Evolutionary conservation across 1,140 invertebrate species (phyloP).

Genomic region (Thrips palmi): DNA sequence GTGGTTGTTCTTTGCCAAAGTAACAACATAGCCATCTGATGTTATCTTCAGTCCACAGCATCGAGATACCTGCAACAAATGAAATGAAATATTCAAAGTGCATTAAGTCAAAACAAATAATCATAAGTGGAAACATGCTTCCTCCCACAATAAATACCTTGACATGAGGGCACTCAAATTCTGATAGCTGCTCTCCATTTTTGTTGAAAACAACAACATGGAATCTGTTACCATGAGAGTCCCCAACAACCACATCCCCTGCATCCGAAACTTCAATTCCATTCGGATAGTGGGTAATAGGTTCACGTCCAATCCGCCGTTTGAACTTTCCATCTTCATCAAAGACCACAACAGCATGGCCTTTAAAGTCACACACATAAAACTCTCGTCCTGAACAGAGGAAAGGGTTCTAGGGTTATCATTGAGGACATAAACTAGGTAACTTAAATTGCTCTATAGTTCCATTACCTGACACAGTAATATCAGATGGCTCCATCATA

Average conservation of each 20-base stretch:
- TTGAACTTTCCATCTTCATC: conserved; percentile 78
- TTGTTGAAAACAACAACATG: conserved; percentile 86
- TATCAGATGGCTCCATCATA: conserved; percentile 93
- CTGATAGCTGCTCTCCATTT: conserved; percentile 69
- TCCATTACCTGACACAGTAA: conserved; percentile 67
- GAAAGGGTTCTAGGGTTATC: conserved; percentile 8
- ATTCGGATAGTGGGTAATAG: conserved; percentile 91
- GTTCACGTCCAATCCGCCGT: conserved; percentile 84
- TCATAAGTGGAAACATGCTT: not conserved
- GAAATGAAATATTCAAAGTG: conserved; percentile 11
- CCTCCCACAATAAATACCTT: conserved; percentile 38
- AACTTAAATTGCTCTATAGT: no score
- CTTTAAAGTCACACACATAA: conserved; percentile 96
- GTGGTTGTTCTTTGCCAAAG: conserved; percentile 95
- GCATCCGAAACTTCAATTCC: conserved; percentile 94
- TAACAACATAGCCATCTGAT: conserved; percentile 89
- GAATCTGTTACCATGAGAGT: conserved; percentile 94
- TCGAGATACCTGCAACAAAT: conserved; percentile 67
- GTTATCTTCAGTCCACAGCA: conserved; percentile 95
- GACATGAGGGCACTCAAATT: conserved; percentile 91
- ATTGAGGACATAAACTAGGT: no score
- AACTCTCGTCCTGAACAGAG: conserved; percentile 66
- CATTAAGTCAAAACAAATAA: not conserved
- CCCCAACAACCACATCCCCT: conserved; percentile 88
- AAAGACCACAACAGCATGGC: conserved; percentile 91